Evolutionary conservation across 2,113 vertebrate genomes (phyloP), one percentile per base, ranked within the genome.

Genomic region (Bambusicola thoracicus): DNA sequence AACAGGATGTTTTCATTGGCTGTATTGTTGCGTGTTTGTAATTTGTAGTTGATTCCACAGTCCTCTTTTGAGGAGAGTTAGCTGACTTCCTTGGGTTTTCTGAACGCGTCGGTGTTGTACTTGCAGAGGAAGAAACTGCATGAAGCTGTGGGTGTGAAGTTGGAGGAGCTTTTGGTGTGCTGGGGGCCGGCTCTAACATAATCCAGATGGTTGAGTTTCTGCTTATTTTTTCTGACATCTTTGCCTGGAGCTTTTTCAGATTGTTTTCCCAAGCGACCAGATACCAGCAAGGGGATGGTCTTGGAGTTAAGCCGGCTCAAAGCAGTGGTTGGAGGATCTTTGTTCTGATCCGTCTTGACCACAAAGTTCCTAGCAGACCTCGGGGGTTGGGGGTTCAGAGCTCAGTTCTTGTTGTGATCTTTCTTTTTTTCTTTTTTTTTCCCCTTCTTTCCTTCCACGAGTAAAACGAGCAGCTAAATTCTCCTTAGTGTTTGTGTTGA

Each of bases 191-290:
- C 13, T 77, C 46, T 72, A 63, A 62, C 38, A 10, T 46, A 85
- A 73, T 80, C 29, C 36, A 66, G 24, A 38, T 72, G 63, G 51
- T 4, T 68, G 48, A 77, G 41, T 58, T 90, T 88, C 53, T 72
- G 19, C 34, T 70, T 16, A 4, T 65, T 95, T 92, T 94, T 94
- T 72, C 30, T 44, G 65, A 0, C 5, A 3, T 13, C 61, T 90
- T 94, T 85, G 13, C 41, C n/a, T 73, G 67, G n/a, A 82, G 36
- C 72, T 58, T 46, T 46, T 7, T 2, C 10, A 36, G 16, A 11
- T 76, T 74, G 13, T 74, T 92, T 92, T 92, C 80, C 36, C n/a
- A 30, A 89, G 27, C 61, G 86, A 75, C 53, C 43, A 51, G 53
- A 29, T 40, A 93, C 22, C 24, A 58, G 59, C 49, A 63, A 78